Base-by-base conservation (phyloP, 2,888 invertebrate species). In the Lypha dubia region DNA sequence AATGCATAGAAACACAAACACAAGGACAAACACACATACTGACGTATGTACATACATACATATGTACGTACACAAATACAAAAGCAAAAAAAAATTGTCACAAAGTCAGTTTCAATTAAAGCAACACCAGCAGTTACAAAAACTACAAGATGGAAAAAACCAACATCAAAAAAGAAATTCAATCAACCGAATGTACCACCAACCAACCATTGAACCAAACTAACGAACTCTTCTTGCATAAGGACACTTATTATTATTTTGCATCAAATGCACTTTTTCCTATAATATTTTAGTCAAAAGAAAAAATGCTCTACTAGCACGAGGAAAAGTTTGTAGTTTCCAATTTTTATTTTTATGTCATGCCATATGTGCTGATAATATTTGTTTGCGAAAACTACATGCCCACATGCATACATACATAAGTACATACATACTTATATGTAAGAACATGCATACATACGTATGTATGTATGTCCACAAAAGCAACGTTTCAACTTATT, bases 81-180 rank as follows among this genome's bases (percentile, higher is more conserved):
- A 44, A 20, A 60, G 53, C 74, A 38, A 32, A 70, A 75, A 53
- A 73, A 70, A 90, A 89, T 90, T 91, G 90, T 91, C 90, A 90
- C 88, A 91, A 90, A 90, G 91, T 90, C 90, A 90, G 88, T 89
- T 88, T 90, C 89, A 90, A 90, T 90, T 89, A 90, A 88, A 89
- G 88, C 87, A 88, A 87, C 63, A 79, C 22, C 56, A 76, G 74
- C 56, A 82, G 60, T 17, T 44, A 70, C n/a, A 79, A 51, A 53
- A 79, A 35, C 46, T 60, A 51, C 13, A 76, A 68, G 67, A 49
- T 49, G 38, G 22, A 53, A 79, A 65, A 53, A 20, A 71, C n/a
- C 68, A 60, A 41, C 77, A n/a, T n/a, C n/a, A 38, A 44, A 76
- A 65, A 68, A 51, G 80, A 62, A 51, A 60, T 46, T 76, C 41